Conservation (phyloP, 2,797 vertebrate species). For the Periophthalmus magnuspinnatus region DNA sequence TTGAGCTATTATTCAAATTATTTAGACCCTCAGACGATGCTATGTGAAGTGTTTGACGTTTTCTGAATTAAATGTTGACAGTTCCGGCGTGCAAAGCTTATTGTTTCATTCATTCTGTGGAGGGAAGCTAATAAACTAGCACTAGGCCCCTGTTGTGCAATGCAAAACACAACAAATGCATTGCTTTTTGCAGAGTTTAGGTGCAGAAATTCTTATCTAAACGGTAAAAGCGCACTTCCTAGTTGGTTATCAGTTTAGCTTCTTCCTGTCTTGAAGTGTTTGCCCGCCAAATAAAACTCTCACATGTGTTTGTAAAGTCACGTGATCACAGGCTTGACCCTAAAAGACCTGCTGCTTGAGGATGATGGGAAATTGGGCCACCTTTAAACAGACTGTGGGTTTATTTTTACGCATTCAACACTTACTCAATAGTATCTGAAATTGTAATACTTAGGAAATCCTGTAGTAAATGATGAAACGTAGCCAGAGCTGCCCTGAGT, state of each 20-base stretch:
- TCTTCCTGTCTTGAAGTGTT: constrained; percentile 26
- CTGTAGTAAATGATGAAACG: too few relatives aligned
- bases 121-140: neutral
- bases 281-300: constrained; percentile 27
- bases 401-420: too few relatives aligned
- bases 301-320: neutral
- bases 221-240: constrained; percentile 35
- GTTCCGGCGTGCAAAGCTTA: neutral
- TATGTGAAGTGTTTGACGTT: neutral
- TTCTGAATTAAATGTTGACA: neutral
- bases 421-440: too few relatives aligned
- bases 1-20: constrained; percentile 16
- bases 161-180: neutral
- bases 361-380: too few relatives aligned
- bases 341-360: neutral
- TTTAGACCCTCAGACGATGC: neutral
- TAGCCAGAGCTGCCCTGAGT: too few relatives aligned
- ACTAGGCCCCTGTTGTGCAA: neutral
- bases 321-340: neutral
- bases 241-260: constrained; percentile 10
- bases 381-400: too few relatives aligned
- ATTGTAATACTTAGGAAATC: too few relatives aligned
- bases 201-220: neutral
- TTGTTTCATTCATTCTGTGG: constrained; percentile 10
- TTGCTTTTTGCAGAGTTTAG: neutral